These are phyloP conservation scores for Lepidonotus clava DNA, from an alignment of 2,888 invertebrate species.

Conservation along the genomic window DNA sequence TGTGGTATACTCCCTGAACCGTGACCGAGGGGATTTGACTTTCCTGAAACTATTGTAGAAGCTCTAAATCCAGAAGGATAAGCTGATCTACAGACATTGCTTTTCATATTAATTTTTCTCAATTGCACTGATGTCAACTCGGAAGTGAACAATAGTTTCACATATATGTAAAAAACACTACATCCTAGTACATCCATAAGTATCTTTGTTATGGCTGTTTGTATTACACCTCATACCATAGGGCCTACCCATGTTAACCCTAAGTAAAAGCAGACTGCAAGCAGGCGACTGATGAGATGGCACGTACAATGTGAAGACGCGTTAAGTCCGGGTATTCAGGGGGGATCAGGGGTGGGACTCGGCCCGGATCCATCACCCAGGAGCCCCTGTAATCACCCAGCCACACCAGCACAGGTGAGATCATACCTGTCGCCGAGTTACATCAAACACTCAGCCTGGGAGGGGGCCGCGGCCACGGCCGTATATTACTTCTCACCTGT, in stretches of 20 bases:
- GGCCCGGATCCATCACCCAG: neutral
- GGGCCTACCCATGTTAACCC: neutral
- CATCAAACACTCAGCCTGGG: no score
- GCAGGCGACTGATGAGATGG: neutral
- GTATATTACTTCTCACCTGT: neutral
- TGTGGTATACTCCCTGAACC: neutral
- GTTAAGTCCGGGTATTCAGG: neutral
- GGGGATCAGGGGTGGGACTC: neutral
- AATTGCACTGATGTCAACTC: neutral
- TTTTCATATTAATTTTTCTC: neutral
- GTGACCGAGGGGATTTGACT: neutral
- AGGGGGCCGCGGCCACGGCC: no score
- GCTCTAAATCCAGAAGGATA: neutral
- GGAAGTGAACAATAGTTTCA: neutral
- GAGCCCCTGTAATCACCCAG: neutral
- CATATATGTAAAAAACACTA: no score
- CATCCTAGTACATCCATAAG: no score
- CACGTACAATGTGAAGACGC: neutral
- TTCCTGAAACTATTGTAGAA: neutral
- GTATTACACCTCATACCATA: neutral
- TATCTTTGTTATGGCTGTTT: no score
- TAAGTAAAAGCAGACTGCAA: neutral
- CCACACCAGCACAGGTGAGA: neutral
- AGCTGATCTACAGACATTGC: neutral
- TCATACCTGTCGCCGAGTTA: no score